These are phyloP conservation scores for Atrina japonica DNA, from an alignment of 2,888 invertebrate species.

Conservation along the genomic window DNA sequence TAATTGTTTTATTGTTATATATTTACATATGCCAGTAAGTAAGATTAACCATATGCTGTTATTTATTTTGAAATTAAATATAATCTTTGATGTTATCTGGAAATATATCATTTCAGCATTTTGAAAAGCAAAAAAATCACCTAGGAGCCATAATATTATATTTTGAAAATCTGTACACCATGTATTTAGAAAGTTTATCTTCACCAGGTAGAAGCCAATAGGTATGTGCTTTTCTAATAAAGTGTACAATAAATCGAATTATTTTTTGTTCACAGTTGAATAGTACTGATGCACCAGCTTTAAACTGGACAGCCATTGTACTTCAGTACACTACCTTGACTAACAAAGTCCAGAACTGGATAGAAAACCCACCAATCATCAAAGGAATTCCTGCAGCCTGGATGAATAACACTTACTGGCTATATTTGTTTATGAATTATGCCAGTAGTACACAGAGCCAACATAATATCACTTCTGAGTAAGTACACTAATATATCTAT, in stretches of 20 bases:
- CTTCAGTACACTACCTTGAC: not conserved
- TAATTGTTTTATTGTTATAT: too few relatives aligned
- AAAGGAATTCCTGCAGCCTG: slow-evolving; percentile 42
- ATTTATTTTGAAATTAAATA: too few relatives aligned
- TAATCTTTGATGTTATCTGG: too few relatives aligned
- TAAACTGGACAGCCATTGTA: slow-evolving; percentile 14
- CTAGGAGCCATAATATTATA: too few relatives aligned
- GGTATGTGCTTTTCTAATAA: too few relatives aligned
- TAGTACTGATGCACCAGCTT: not conserved
- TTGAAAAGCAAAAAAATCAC: too few relatives aligned
- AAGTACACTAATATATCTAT: slow-evolving; percentile 19
- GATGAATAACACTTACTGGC: slow-evolving; percentile 57
- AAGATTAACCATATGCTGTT: too few relatives aligned
- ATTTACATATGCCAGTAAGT: too few relatives aligned
- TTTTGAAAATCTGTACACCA: too few relatives aligned
- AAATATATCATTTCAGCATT: too few relatives aligned
- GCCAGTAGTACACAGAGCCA: slow-evolving; percentile 24
- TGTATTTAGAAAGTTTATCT: too few relatives aligned
- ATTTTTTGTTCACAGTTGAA: slow-evolving; percentile 14
- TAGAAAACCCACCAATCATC: slow-evolving; percentile 45
- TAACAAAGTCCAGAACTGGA: not conserved
- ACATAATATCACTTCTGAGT: slow-evolving; percentile 39
- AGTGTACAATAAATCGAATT: not conserved
- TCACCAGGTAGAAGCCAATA: too few relatives aligned
- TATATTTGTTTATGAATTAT: slow-evolving; percentile 43